Base-by-base conservation (phyloP, 2,797 vertebrate genomes). In the Hippoglossus hippoglossus region DNA sequence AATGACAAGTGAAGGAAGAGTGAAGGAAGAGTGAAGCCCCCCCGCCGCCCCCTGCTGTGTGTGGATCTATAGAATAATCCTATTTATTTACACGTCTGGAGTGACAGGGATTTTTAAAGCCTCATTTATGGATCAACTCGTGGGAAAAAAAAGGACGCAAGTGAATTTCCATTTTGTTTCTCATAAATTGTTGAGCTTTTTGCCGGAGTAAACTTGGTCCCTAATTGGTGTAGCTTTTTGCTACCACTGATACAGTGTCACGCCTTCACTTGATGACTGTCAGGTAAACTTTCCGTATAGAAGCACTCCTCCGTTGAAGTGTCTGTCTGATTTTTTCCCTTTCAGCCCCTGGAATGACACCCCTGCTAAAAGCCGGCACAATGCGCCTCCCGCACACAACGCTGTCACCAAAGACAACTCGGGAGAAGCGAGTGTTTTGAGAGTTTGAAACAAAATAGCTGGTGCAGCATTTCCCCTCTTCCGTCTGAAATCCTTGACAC, bases 371-470 rank as follows among this genome's bases (percentile, higher is more conserved):
- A 92, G 91, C 85, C 84, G 87, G 84, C 90, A 91, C 89, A 81
- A 89, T 86, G 85, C 87, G 80, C 87, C 78, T 62, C 79, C 81
- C 85, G 83, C 88, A 88, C 92, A 85, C 89, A 82, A 87, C 85
- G 82, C 91, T 94, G 94, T 94, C 94, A 94, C 91, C 84, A 91
- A 90, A 93, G 92, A 94, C 93, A 89, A 93, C 90, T 87, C 18
- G 77, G 82, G 85, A 79, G 89, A 87, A 91, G 87, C 83, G 84
- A 84, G 84, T 86, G 90, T 93, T 92, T 91, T 89, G 86, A 92
- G 90, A 89, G 85, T 94, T 92, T 89, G 92, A 93, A 94, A 93
- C 91, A 92, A 94, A 95, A 95, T 94, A 89, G 94, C 94, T 93
- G 91, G 91, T 89, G 87, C 92, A 94, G 94, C 94, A 92, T 93